Conservation (phyloP, 1,140 invertebrate species). For the Ips typographus region DNA sequence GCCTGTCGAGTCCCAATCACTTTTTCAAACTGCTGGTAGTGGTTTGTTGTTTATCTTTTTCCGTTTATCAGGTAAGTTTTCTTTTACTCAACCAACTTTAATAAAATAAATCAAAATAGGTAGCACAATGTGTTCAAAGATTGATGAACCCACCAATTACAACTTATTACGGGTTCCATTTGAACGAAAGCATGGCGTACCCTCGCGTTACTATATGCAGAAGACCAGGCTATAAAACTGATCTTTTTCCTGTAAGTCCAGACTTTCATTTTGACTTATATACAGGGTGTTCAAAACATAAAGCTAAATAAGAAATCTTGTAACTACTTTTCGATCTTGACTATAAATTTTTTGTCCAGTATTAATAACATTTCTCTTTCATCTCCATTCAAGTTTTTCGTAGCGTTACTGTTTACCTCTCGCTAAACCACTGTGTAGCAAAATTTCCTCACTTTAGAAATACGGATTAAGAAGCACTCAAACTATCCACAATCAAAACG, state of each 20-base stretch:
- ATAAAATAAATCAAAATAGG: conserved; percentile 46
- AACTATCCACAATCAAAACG: conserved; percentile 6
- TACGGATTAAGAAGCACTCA: conserved; percentile 28
- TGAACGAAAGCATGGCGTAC: conserved; percentile 63
- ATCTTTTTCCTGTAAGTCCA: conserved; percentile 55
- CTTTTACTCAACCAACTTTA: not conserved
- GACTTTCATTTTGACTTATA: not conserved
- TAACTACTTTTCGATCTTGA: not conserved
- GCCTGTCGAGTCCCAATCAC: conserved; percentile 53
- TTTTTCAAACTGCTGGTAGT: conserved; percentile 53
- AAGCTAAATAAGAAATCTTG: not conserved
- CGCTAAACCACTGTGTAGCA: no score
- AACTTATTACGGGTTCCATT: conserved; percentile 62
- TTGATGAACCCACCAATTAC: conserved; percentile 60
- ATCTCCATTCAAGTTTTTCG: no score
- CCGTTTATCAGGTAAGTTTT: conserved; percentile 43
- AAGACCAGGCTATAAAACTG: conserved; percentile 60
- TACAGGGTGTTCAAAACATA: not conserved
- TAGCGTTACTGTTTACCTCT: no score
- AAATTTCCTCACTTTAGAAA: conserved; percentile 27
- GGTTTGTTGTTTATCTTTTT: conserved; percentile 50
- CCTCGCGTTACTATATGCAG: conserved; percentile 65
- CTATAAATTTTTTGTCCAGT: not conserved
- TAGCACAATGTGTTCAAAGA: conserved; percentile 59
- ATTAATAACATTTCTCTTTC: not conserved